These are phyloP conservation scores for Lagenorhynchus albirostris DNA, from an alignment of 2,113 vertebrate genomes.

Conservation along the genomic window DNA sequence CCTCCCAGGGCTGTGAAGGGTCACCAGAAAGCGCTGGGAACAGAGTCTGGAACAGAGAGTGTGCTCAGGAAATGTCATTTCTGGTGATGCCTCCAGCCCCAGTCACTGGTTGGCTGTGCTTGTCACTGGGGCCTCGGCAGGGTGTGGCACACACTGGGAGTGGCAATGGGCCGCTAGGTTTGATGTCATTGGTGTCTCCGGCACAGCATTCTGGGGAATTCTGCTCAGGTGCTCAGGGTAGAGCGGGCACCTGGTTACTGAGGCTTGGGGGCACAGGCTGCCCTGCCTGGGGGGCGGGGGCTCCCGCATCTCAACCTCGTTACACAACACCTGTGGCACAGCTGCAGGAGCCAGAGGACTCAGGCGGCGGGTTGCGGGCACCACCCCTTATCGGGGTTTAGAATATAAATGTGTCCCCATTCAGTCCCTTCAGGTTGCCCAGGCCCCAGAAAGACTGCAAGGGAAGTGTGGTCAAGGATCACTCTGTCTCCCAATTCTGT, in stretches of 20 bases:
- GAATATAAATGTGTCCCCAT: neutral
- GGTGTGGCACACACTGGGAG: neutral
- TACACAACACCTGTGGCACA: neutral
- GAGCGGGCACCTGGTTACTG: neutral
- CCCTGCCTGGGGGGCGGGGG: neutral
- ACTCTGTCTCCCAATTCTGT: neutral
- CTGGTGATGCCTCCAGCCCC: too few relatives aligned
- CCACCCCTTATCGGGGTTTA: neutral
- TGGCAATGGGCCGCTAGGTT: neutral
- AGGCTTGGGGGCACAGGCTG: neutral
- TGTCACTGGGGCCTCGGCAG: accelerated
- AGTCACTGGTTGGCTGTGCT: neutral
- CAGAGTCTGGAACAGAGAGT: neutral
- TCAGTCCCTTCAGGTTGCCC: neutral
- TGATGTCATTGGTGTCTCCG: neutral
- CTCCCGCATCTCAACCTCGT: neutral
- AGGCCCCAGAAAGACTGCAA: neutral
- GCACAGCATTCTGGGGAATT: neutral
- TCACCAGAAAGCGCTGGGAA: neutral
- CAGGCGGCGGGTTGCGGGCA: too few relatives aligned
- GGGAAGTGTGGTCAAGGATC: neutral
- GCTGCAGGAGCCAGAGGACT: neutral
- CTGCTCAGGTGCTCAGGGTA: neutral
- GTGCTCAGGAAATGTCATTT: neutral
- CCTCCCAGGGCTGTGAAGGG: accelerated